Percentiles rank a stretch among this genome's conserved stretches.
Evolutionary conservation across 2,888 invertebrate species (phyloP).

Genomic region (Tholera decimalis): DNA sequence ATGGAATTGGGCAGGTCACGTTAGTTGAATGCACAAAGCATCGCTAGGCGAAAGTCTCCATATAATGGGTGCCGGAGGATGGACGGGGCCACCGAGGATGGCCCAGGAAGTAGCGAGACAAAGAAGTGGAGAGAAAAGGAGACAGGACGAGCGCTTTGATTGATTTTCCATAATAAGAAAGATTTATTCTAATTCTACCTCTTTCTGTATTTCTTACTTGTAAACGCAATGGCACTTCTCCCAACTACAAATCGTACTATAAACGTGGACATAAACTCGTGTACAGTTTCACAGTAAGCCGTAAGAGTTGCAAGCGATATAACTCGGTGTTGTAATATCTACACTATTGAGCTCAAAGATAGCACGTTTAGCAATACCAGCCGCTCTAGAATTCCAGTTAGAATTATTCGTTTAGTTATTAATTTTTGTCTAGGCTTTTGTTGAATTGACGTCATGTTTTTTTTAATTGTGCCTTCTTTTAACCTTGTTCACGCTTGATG

Average conservation of each 20-base stretch:
- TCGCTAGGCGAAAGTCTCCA: no score
- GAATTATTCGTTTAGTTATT: conserved; percentile 9
- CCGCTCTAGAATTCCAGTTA: conserved; percentile 43
- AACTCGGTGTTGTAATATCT: conserved; percentile 32
- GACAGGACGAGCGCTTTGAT: no score
- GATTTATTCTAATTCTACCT: no score
- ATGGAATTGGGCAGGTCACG: no score
- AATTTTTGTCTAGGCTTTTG: conserved; percentile 4
- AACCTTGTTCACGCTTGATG: no score
- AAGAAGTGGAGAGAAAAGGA: no score
- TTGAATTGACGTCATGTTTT: not conserved
- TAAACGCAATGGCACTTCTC: not conserved
- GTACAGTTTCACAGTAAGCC: conserved; percentile 21
- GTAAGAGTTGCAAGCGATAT: conserved; percentile 21
- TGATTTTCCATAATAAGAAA: no score
- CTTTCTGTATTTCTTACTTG: no score
- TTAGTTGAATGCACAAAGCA: no score
- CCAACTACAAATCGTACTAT: conserved; percentile 26
- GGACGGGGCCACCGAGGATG: no score
- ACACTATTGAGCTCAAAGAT: conserved; percentile 38
- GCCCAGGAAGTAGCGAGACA: no score
- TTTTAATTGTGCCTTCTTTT: not conserved
- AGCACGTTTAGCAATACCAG: conserved; percentile 37
- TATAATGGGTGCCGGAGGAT: no score
- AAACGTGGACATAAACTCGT: not conserved